These are phyloP conservation scores for Falco peregrinus DNA, from an alignment of 2,797 vertebrate genomes.

Conservation along the genomic window DNA sequence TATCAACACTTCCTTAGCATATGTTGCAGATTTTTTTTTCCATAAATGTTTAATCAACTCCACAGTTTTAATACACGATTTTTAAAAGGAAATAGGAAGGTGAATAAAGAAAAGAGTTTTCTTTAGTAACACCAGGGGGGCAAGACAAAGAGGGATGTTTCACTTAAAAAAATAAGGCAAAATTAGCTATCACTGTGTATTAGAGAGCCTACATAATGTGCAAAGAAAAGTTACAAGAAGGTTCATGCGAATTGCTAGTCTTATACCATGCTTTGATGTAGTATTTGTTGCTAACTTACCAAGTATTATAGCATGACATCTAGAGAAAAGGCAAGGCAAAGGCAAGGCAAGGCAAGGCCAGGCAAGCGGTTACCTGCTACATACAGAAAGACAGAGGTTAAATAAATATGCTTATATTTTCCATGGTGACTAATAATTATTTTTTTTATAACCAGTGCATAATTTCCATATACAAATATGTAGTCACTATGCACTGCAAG, in stretches of 20 bases:
- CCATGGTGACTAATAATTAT: not conserved
- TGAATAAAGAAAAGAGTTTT: too few relatives aligned
- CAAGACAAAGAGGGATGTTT: too few relatives aligned
- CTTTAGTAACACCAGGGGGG: too few relatives aligned
- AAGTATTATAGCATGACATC: not conserved
- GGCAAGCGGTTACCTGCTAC: not conserved
- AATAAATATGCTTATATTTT: not conserved
- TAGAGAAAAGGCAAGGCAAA: not conserved
- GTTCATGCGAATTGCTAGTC: too few relatives aligned
- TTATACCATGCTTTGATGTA: not conserved
- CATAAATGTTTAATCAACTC: not conserved
- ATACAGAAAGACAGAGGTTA: not conserved
- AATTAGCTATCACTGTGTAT: too few relatives aligned
- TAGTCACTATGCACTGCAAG: not conserved
- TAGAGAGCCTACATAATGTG: too few relatives aligned
- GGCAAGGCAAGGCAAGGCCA: not conserved
- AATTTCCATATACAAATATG: not conserved
- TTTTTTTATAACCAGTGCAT: not conserved
- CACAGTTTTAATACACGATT: accelerated
- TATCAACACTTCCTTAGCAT: not conserved
- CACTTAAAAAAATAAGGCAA: too few relatives aligned
- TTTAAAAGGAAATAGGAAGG: not conserved
- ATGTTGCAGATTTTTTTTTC: not conserved
- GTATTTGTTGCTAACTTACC: not conserved
- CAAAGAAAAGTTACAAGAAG: too few relatives aligned